Base-by-base conservation (phyloP, 2,888 invertebrate genomes). In the Oscheius sp. region DNA sequence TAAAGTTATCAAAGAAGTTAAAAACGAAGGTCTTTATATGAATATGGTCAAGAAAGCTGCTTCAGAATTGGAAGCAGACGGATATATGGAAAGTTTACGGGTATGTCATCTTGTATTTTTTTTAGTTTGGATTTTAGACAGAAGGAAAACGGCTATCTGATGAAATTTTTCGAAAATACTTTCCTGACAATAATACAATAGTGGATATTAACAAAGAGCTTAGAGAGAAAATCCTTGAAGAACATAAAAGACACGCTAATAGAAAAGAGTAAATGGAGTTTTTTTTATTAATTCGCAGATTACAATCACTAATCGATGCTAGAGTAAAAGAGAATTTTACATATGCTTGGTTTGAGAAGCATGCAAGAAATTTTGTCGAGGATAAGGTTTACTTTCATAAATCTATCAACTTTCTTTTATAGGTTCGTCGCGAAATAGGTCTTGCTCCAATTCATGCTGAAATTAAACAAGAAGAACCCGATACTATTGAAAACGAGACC, bases 161-260 rank as follows among this genome's bases (percentile, higher is more conserved):
- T 17, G 32, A 4, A n/a, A 33, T 54, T 8, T 54, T 54, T 54
- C n/a, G 20, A 54, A 8, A 17, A 3, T 33, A 33, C 36, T 54
- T 54, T 54, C 33, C 54, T n/a, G 33, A 54, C 8, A 14, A 5
- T 20, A 28, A 50, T n/a, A 28, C n/a, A 14, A 14, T 26, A 6
- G 54, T 54, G n/a, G 54, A 54, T 33, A 54, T 54, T 32, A 32
- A 32, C n/a, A 54, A 33, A 54, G 33, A 54, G n/a, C 33, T 54
- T 6, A 54, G 36, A 33, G 54, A 54, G 33, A 33, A 54, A n/a
- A 54, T 54, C 17, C 32, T 54, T n/a, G 8, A 22, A 22, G 54
- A 32, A 1, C 32, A 32, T n/a, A 54, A 32, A n/a, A 22, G n/a
- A 32, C 36, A 54, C 22, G 54, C 33, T 9, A 54, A 32, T 20